Percentiles rank a stretch among this genome's conserved stretches.
Conservation (phyloP, 2,888 invertebrate genomes). For the Hirtodrosophila alboralis region DNA sequence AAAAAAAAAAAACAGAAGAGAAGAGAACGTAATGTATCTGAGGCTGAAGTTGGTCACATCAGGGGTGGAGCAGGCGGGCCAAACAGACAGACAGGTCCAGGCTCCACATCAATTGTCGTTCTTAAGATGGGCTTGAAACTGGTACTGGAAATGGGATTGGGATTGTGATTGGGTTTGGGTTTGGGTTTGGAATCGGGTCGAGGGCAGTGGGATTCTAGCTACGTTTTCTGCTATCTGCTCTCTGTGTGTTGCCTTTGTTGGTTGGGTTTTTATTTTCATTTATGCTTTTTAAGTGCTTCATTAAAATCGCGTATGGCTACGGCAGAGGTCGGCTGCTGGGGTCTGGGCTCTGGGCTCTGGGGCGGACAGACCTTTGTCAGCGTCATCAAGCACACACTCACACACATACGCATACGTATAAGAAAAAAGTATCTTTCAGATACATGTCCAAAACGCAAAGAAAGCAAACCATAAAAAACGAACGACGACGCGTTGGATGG, state of each 20-base stretch:
- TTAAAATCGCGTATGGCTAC: slow-evolving; percentile 74
- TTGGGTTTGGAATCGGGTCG: background rate
- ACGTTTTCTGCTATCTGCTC: slow-evolving; percentile 40
- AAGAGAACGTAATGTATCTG: slow-evolving; percentile 47
- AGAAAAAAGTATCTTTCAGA: slow-evolving; percentile 72
- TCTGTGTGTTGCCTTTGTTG: slow-evolving; percentile 59
- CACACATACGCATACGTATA: slow-evolving; percentile 5
- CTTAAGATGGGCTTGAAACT: slow-evolving; percentile 63
- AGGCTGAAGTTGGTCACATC: slow-evolving; percentile 19
- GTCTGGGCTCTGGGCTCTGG: slow-evolving; percentile 24
- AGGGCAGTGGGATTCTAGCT: slow-evolving; percentile 5
- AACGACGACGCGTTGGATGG: slow-evolving; percentile 55
- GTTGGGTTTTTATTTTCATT: slow-evolving; percentile 77
- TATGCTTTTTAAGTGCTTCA: slow-evolving; percentile 81
- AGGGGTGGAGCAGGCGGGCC: slow-evolving; percentile 13
- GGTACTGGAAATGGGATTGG: slow-evolving; percentile 1
- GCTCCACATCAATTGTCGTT: slow-evolving; percentile 79
- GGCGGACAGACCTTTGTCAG: slow-evolving; percentile 75
- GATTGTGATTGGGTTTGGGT: slow-evolving; percentile 6
- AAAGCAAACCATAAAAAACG: slow-evolving; percentile 66
- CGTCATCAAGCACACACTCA: slow-evolving; percentile 68
- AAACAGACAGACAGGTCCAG: slow-evolving; percentile 31
- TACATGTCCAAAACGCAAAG: slow-evolving; percentile 74
- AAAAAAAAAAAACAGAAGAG: slow-evolving; percentile 39
- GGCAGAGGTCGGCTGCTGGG: slow-evolving; percentile 47